A percentile compares a stretch with the other conserved stretches of the same genome.
Conservation (phyloP, 2,113 vertebrate genomes). For the Oncorhynchus mykiss region DNA sequence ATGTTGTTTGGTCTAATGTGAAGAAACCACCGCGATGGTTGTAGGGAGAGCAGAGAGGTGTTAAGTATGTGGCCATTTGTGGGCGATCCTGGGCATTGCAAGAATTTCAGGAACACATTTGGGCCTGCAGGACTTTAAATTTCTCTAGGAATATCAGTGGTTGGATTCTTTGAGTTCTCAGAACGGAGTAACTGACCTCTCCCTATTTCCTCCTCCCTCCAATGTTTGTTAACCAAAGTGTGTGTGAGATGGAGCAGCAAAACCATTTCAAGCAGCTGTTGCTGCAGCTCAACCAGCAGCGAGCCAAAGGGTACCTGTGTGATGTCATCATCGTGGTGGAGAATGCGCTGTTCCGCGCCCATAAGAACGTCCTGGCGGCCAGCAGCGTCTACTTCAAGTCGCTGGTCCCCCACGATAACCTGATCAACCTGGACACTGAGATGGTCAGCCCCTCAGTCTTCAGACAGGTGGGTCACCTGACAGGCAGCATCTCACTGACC, state of each 20-base stretch:
- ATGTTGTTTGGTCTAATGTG: too few relatives aligned
- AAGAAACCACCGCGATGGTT: too few relatives aligned
- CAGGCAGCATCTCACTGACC: not conserved
- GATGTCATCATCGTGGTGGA: conserved; percentile 91
- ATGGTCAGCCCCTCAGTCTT: conserved; percentile 89
- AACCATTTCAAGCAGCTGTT: conserved; percentile 93
- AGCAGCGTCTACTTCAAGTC: conserved; percentile 94
- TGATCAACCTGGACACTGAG: conserved; percentile 89
- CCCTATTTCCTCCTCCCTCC: not conserved
- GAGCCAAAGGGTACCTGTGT: conserved; percentile 91
- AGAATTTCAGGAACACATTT: not conserved
- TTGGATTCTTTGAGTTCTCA: not conserved
- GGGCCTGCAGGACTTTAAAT: not conserved
- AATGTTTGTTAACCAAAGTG: conserved; percentile 8
- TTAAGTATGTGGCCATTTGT: not conserved
- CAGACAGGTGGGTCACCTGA: conserved; percentile 67
- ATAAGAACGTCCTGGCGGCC: conserved; percentile 90
- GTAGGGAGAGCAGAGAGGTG: too few relatives aligned
- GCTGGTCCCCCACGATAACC: conserved; percentile 88
- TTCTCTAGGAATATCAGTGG: not conserved
- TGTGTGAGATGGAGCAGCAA: conserved; percentile 86
- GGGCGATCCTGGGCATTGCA: not conserved
- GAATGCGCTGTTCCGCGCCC: conserved; percentile 89
- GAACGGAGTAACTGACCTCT: not conserved
- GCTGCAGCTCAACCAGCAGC: conserved; percentile 91